Conservation (phyloP, 2,113 vertebrate species). For the Vimba vimba region DNA sequence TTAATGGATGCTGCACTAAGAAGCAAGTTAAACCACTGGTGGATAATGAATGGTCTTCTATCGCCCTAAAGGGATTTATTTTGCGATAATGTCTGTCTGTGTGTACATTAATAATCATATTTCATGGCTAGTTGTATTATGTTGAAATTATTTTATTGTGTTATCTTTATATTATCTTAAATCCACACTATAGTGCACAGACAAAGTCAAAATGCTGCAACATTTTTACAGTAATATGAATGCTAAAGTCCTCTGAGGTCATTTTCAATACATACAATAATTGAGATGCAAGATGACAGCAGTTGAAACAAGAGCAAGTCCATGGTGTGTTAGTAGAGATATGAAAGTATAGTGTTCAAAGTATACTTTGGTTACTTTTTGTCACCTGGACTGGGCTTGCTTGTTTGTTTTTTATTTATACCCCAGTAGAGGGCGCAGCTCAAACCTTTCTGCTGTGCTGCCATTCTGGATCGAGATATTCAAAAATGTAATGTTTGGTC, state of each 20-base stretch:
- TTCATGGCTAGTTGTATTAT: neutral
- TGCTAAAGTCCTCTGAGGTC: too few species aligned
- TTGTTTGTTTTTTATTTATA: too few species aligned
- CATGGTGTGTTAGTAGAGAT: neutral
- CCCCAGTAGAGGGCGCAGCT: too few species aligned
- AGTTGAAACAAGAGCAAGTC: neutral
- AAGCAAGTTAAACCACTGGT: neutral
- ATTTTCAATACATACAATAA: neutral
- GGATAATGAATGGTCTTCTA: neutral
- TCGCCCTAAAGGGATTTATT: neutral
- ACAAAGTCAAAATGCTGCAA: neutral
- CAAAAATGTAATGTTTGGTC: too few species aligned
- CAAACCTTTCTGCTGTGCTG: too few species aligned
- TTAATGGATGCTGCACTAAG: neutral
- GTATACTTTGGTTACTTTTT: too few species aligned
- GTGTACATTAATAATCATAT: neutral
- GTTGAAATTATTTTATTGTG: neutral
- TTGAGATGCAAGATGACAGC: neutral
- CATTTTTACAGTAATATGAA: neutral
- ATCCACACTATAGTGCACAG: neutral
- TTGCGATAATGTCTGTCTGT: neutral
- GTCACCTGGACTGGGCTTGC: too few species aligned
- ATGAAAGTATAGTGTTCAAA: neutral
- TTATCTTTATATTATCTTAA: neutral
- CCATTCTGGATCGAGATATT: too few species aligned